These are phyloP conservation scores for Ips nitidus DNA, from an alignment of 1,140 invertebrate genomes.

Conservation along the genomic window DNA sequence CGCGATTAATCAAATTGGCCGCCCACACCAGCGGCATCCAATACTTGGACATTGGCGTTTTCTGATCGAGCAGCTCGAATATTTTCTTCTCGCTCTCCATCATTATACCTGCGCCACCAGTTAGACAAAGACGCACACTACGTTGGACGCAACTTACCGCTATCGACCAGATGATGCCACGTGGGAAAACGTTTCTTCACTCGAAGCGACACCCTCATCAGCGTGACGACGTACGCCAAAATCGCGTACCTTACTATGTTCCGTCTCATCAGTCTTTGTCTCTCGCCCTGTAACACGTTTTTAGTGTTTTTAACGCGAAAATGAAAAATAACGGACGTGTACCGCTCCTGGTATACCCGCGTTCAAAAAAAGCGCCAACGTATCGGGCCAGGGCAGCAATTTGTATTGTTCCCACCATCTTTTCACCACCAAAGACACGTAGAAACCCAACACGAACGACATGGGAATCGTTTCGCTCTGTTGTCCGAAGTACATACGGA, in stretches of 20 bases:
- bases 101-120: conserved; percentile 70
- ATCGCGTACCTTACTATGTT: conserved; percentile 91
- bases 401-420: conserved; percentile 93
- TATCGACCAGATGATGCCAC: conserved; percentile 87
- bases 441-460: conserved; percentile 93
- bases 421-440: conserved; percentile 86
- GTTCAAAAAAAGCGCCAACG: conserved; percentile 84
- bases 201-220: conserved; percentile 82
- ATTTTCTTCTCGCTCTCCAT: conserved; percentile 88
- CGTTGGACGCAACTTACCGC: conserved; percentile 62
- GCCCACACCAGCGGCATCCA: conserved; percentile 93
- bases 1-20: conserved; percentile 84
- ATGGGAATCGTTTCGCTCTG: conserved; percentile 85
- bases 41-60: conserved; percentile 87
- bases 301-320: neutral
- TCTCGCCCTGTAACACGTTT: conserved; percentile 70
- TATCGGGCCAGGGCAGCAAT: conserved; percentile 88
- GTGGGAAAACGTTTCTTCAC: conserved; percentile 89
- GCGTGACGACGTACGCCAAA: conserved; percentile 82
- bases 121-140: conserved; percentile 11
- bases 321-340: conserved; percentile 31
- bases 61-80: conserved; percentile 83
- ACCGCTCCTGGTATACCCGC: conserved; percentile 88
- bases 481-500: conserved; percentile 76
- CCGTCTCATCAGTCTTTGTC: conserved; percentile 79